Evolutionary conservation across 2,888 invertebrate species (phyloP).

Genomic region (Torymus aiolomorphi): DNA sequence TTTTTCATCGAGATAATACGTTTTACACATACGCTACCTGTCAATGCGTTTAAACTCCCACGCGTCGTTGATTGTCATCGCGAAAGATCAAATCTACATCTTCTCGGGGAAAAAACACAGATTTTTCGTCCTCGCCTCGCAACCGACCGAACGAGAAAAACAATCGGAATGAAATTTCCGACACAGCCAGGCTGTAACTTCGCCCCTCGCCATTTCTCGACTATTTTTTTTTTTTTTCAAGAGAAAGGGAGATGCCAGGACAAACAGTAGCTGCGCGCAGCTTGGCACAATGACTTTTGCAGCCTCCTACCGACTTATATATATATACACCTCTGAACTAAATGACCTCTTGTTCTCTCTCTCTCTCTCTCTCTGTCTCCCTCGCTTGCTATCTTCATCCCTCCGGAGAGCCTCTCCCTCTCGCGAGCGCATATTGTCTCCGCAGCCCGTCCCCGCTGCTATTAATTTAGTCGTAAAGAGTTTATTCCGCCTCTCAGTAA

Average conservation of each 20-base stretch:
- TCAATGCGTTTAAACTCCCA: no score
- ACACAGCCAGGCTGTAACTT: slow-evolving; percentile 9
- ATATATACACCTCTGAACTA: no score
- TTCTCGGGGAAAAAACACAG: slow-evolving; percentile 9
- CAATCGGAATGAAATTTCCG: slow-evolving; percentile 44
- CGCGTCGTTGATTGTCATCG: slow-evolving; percentile 8
- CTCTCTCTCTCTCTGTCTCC: slow-evolving; percentile 58
- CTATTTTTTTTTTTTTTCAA: slow-evolving; percentile 8
- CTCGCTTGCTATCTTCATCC: slow-evolving; percentile 1
- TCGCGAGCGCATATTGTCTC: slow-evolving; percentile 63
- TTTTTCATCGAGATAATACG: no score
- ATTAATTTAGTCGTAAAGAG: slow-evolving; percentile 68
- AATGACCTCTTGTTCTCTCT: background rate
- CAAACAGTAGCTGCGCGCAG: slow-evolving; percentile 65
- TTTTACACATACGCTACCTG: no score
- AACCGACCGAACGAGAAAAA: slow-evolving; percentile 36
- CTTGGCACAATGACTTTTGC: slow-evolving; percentile 69
- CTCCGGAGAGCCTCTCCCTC: slow-evolving; percentile 28
- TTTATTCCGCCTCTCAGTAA: slow-evolving; percentile 64
- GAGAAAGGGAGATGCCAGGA: slow-evolving; percentile 64
- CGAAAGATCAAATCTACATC: background rate
- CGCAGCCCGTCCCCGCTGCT: slow-evolving; percentile 62
- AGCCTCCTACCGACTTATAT: slow-evolving; percentile 5
- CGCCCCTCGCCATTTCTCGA: slow-evolving; percentile 18
- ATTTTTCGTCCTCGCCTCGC: background rate